These are phyloP conservation scores for Stomatorhinus walkeri DNA, from an alignment of 2,797 vertebrate species.

Conservation along the genomic window DNA sequence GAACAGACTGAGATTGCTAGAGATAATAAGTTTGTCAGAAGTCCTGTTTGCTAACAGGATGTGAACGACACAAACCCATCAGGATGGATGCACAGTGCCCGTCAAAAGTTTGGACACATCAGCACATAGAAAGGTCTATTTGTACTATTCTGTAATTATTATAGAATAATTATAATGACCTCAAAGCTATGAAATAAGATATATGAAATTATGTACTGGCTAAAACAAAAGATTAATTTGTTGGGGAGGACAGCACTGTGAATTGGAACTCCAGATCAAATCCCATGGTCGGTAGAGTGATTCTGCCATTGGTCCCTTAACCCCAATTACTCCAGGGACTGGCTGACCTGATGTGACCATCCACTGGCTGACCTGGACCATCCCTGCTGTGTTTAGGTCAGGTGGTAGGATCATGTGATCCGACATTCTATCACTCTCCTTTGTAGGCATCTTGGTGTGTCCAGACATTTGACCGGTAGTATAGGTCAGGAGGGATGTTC, in stretches of 20 bases:
- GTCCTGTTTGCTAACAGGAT: neutral
- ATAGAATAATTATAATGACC: neutral
- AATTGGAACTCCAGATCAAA: neutral
- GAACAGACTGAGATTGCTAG: neutral
- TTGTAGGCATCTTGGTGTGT: neutral
- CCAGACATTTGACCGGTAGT: neutral
- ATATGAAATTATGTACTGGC: neutral
- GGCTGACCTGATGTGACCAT: neutral
- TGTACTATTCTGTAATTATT: neutral
- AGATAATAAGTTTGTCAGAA: neutral
- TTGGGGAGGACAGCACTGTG: neutral
- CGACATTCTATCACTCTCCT: neutral
- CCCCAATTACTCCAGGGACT: neutral
- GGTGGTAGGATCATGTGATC: neutral
- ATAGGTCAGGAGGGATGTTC: neutral
- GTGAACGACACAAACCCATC: neutral
- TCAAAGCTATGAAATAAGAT: neutral
- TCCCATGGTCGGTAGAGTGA: neutral
- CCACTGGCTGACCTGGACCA: neutral
- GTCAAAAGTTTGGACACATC: neutral
- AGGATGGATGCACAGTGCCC: neutral
- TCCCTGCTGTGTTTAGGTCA: neutral
- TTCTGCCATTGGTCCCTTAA: neutral
- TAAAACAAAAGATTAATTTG: neutral
- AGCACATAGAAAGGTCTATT: neutral